phyloP scores from a whole-genome alignment of 2,888 invertebrate genomes.

The Odontomyia ornata region DNA sequence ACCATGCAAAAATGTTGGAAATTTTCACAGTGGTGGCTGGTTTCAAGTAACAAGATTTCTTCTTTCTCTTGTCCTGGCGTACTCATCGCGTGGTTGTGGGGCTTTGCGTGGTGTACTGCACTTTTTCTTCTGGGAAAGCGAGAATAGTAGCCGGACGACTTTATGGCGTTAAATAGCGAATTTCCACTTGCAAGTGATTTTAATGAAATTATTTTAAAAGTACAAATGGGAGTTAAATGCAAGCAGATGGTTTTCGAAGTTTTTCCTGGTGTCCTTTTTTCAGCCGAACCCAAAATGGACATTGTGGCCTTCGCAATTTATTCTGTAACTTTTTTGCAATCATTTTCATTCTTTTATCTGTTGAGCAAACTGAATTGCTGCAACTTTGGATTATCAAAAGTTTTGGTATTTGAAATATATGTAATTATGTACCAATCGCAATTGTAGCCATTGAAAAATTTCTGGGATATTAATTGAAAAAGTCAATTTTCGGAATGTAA shows the following conservation, averaged over 20 bases:
- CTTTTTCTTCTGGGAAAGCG: background rate
- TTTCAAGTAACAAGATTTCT: constrained; percentile 31
- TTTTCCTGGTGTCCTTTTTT: background rate
- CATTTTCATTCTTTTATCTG: background rate
- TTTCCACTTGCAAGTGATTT: constrained; percentile 39
- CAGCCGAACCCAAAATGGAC: background rate
- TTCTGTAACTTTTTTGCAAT: constrained; percentile 29
- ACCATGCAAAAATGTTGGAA: background rate
- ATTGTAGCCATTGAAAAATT: no score
- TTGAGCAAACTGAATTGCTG: background rate
- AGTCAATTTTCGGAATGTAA: no score
- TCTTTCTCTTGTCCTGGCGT: background rate
- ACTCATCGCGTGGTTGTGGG: background rate
- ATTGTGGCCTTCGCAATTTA: constrained; percentile 23
- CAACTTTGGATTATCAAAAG: no score
- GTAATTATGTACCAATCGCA: no score
- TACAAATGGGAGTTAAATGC: constrained; percentile 28
- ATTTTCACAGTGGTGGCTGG: constrained; percentile 14
- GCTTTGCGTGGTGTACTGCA: constrained; percentile 8
- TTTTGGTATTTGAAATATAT: no score
- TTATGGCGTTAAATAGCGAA: constrained; percentile 37
- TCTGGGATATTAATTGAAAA: no score
- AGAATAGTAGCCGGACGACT: background rate
- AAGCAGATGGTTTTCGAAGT: constrained; percentile 29
- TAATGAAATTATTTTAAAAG: constrained; percentile 42